Evolutionary conservation across 2,113 vertebrate species (phyloP).

Genomic region (Corvus moneduloides): DNA sequence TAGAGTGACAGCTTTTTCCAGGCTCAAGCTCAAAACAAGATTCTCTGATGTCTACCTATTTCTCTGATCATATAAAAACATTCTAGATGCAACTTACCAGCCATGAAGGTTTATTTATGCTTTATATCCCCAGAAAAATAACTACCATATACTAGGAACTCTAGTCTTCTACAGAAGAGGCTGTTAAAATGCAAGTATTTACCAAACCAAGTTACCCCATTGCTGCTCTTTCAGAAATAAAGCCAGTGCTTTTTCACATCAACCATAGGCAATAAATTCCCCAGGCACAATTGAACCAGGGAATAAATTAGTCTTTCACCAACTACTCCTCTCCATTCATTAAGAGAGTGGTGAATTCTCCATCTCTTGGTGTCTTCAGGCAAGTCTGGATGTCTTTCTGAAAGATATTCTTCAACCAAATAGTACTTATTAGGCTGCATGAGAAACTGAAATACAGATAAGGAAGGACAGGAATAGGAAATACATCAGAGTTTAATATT

Average conservation of each 20-base stretch:
- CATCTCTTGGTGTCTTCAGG: not conserved
- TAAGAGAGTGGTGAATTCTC: not conserved
- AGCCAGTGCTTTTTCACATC: not conserved
- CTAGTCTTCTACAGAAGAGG: not conserved
- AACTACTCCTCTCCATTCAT: not conserved
- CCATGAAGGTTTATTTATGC: not conserved
- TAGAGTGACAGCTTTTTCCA: not conserved
- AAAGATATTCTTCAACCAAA: slow-evolving; percentile 17
- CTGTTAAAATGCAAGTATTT: not conserved
- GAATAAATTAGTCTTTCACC: slow-evolving; percentile 26
- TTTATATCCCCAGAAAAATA: not conserved
- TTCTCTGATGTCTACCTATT: not conserved
- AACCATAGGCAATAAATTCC: not conserved
- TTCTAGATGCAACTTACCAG: not conserved
- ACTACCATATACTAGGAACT: not conserved
- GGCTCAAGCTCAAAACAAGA: not conserved
- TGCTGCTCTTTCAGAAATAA: not conserved
- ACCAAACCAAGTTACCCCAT: not conserved
- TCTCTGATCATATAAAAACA: not conserved
- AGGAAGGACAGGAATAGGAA: not conserved
- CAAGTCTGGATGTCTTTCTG: slow-evolving; percentile 4
- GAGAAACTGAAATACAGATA: not conserved
- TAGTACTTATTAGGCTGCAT: not conserved
- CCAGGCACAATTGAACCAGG: not conserved
- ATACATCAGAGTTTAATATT: not conserved